Base-by-base conservation (phyloP, 2,113 vertebrate genomes). In the Onychostoma macrolepis region DNA sequence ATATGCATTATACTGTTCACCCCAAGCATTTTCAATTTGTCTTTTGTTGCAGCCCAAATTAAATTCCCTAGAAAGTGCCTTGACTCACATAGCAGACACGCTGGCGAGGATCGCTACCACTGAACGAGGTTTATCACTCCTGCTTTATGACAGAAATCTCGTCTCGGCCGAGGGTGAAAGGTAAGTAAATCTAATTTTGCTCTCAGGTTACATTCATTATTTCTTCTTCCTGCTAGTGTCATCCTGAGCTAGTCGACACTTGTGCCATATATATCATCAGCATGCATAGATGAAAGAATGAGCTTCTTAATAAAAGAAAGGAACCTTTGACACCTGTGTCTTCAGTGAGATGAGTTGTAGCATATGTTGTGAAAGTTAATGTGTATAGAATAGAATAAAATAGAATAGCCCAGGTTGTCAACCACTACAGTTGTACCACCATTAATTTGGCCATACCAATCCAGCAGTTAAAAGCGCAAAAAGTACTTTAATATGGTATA, bases 41-140 rank as follows among this genome's bases (percentile, higher is more conserved):
- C 85, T 89, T 81, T 87, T 79, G 75, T 81, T 26, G 67, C 90
- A 99, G 98, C 74, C 87, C 28, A 86, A 91, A 93, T 86, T 96
- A 88, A 94, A 94, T 87, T 96, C 91, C 88, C 93, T 95, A 63
- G 96, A 95, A 93, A 93, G 89, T 17, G 94, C 96, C 33, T 92
- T 99, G 92, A 96, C 94, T 90, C 94, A 96, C 83, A 90, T 97
- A 86, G 97, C 97, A 72, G 96, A 98, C 92, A 93, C 96, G 87
- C 95, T 99, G 92, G 95, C 96, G 89, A 96, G 96, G 86, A 96
- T 99, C 86, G 96, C 96, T 63, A 95, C 95, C 92, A 95, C 94
- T 0, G 96, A 97, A 88, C 93, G 95, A 92, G 98, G 98, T 82
- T 96, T 98, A 91, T 92, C 89, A 17, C 89, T 99, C 71, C 95